These are phyloP conservation scores for Keiferia lycopersicella DNA, from an alignment of 2,888 invertebrate genomes.

Conservation along the genomic window DNA sequence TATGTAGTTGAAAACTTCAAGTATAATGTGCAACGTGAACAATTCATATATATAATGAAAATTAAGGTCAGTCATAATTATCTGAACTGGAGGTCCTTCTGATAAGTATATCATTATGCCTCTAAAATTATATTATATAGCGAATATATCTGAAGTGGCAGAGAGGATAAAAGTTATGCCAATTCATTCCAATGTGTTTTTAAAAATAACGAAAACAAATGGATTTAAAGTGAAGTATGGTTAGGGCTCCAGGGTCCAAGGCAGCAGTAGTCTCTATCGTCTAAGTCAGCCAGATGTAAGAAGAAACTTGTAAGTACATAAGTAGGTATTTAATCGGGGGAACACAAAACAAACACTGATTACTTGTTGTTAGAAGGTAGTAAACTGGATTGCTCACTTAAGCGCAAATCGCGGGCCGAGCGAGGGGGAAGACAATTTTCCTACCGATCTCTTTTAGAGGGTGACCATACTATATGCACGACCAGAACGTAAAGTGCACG, in stretches of 20 bases:
- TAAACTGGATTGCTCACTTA: constrained; percentile 20
- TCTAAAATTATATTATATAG: background rate
- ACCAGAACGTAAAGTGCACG: background rate
- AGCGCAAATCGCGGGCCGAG: constrained; percentile 15
- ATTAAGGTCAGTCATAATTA: background rate
- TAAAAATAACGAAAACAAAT: background rate
- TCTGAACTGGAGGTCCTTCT: constrained; percentile 4
- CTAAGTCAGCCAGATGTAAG: constrained; percentile 4
- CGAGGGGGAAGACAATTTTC: constrained; percentile 16
- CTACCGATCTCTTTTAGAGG: constrained; percentile 19
- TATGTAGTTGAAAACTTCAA: background rate
- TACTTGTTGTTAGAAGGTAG: constrained; percentile 5
- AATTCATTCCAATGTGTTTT: constrained; percentile 7
- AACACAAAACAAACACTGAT: background rate
- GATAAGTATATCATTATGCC: background rate
- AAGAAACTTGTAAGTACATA: constrained; percentile 3
- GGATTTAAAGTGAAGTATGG: background rate
- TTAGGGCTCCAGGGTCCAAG: constrained; percentile 16
- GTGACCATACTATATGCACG: constrained; percentile 13
- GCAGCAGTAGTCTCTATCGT: constrained; percentile 13
- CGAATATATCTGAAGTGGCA: background rate
- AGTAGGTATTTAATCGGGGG: constrained; percentile 6
- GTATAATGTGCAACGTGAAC: background rate
- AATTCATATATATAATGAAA: background rate
- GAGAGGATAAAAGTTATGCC: constrained; percentile 8